Conservation (phyloP, 2,797 vertebrate genomes). For the Enteromius unitaeniatus region DNA sequence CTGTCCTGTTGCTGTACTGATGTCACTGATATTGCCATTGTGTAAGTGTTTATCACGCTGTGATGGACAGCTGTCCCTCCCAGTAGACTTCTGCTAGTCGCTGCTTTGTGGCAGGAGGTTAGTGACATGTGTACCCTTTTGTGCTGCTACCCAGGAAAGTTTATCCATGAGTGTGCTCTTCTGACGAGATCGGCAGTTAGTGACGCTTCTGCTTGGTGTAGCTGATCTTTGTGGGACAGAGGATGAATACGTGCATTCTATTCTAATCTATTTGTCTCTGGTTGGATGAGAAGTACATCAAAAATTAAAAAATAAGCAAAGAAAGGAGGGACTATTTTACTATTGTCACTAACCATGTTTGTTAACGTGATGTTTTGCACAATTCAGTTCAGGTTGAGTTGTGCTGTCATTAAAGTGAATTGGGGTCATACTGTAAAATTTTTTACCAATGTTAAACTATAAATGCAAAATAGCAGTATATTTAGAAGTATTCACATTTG, state of each 20-base stretch:
- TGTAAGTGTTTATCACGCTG: conserved; percentile 32
- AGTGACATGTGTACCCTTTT: conserved; percentile 73
- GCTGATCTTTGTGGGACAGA: conserved; percentile 4
- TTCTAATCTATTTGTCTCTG: not conserved
- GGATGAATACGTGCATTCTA: not conserved
- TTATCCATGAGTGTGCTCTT: conserved; percentile 48
- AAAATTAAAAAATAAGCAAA: not conserved
- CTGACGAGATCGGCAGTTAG: conserved; percentile 37
- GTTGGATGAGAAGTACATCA: not conserved
- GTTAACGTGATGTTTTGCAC: not conserved
- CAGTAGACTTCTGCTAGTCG: conserved; percentile 53
- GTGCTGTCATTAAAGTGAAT: not conserved
- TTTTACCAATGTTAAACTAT: not conserved
- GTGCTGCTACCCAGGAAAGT: conserved; percentile 60
- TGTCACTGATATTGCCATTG: conserved; percentile 10
- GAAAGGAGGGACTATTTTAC: not conserved
- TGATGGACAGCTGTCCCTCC: conserved; percentile 75
- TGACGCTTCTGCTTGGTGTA: conserved; percentile 31
- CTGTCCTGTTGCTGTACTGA: not conserved
- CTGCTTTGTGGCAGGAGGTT: conserved; percentile 67
- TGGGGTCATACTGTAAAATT: not conserved
- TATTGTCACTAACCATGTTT: not conserved
- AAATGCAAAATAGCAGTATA: not conserved
- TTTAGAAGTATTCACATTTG: not conserved
- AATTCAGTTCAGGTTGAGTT: not conserved